Evolutionary conservation across 2,113 vertebrate species (phyloP), one percentile per base, ranked within the genome.

Genomic region (Anguilla rostrata): DNA sequence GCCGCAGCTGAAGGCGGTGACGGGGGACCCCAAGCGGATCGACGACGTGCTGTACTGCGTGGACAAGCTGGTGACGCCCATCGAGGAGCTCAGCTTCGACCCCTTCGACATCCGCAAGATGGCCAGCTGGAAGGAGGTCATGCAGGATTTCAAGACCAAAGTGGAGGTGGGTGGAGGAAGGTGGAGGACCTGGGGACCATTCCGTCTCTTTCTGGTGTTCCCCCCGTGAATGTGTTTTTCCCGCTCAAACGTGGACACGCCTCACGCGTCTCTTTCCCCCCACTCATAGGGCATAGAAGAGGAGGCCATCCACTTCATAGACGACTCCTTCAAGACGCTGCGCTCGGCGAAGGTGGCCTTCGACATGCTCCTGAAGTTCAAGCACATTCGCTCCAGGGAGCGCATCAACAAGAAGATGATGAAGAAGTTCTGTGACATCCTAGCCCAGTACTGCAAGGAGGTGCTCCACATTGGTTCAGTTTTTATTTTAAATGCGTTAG

Each of bases 361-460:
- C 87, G 95, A 98, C 86, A 94, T 99, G 96, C 93, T 99, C 43
- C 87, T 97, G 66, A 98, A 97, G 78, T 98, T 98, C 88, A 97
- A 96, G 91, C 93, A 96, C 66, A 96, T 97, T 83, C 94, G 91
- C 81, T 96, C 93, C 39, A 96, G 95, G 89, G 95, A 98, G 85
- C 89, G 92, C 15, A 90, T 99, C 89, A 96, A 94, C 49, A 96
- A 94, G n/a, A 96, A 99, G 87, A 90, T 99, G 94, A 97, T 96
- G 96, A 95, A 93, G 93, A 99, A 98, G 82, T 98, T 98, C 84
- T 94, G 93, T 5, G 96, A 97, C 57, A 93, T 99, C 85, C 91
- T 99, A 87, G 89, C 90, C 12, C 97, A 98, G 88, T 99, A 97
- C 83, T 95, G 92, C 86, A 98, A 97, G 96, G 98, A 99, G 98